These are phyloP conservation scores for Hylaea fasciaria DNA, from an alignment of 2,888 invertebrate genomes.

Conservation along the genomic window DNA sequence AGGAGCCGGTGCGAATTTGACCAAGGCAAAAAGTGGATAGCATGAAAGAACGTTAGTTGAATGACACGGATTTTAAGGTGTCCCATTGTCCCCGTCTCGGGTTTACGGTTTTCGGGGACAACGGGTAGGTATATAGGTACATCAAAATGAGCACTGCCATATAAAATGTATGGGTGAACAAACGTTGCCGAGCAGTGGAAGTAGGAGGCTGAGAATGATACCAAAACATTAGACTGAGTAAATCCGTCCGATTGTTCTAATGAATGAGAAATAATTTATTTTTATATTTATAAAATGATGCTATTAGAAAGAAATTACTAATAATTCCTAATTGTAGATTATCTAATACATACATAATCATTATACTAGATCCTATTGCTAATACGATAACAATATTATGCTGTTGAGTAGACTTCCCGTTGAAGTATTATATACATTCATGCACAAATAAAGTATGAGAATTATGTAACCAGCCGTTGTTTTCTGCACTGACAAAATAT, in stretches of 20 bases:
- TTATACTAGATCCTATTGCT: too few relatives aligned
- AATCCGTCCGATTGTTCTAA: constrained; percentile 52
- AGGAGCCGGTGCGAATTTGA: constrained; percentile 67
- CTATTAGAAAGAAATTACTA: not conserved
- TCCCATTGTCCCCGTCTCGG: too few relatives aligned
- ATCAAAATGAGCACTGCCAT: constrained; percentile 56
- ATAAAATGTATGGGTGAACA: constrained; percentile 26
- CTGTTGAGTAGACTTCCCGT: constrained; percentile 67
- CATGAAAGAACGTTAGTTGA: constrained; percentile 48
- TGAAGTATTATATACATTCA: constrained; percentile 50
- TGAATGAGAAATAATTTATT: constrained; percentile 48
- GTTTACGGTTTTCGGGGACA: too few relatives aligned
- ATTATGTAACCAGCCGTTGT: constrained; percentile 48
- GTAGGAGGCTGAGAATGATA: not conserved
- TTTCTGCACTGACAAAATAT: constrained; percentile 52
- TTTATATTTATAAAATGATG: constrained; percentile 50
- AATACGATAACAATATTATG: too few relatives aligned
- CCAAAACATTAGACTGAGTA: constrained; percentile 56
- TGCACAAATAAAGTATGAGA: constrained; percentile 50
- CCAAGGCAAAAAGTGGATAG: constrained; percentile 66
- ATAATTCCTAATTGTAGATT: not conserved
- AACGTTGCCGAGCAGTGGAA: not conserved
- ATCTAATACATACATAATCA: constrained; percentile 3
- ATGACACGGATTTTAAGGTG: too few relatives aligned
- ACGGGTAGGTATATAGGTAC: too few relatives aligned